Evolutionary conservation across 2,797 vertebrate species (phyloP), one percentile per base, ranked within the genome.

Genomic region (Peromyscus aztecus): DNA sequence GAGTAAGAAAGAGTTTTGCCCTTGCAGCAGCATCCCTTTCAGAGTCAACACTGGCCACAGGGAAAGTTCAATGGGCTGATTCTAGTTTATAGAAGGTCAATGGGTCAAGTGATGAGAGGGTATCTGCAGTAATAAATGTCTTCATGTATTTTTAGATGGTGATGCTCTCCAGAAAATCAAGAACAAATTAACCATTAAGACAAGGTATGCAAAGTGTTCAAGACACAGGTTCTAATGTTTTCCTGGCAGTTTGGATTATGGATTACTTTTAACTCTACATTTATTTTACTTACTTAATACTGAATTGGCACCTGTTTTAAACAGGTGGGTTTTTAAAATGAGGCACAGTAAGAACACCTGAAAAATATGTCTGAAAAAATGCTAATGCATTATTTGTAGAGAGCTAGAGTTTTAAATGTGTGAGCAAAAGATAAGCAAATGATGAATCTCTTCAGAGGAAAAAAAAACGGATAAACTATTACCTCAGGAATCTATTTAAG

Each of bases 291-390:
- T n/a, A 91, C 61, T 89, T 94, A 29, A 46, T 65, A 27, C 55
- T 71, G 46, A 57, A 34, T 23, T 65, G 24, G 5, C 6, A 55
- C 63, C 85, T 71, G 13, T 73, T 69, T 17, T 65, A 65, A 91
- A 40, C 23, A 77, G 23, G 52, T 85, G 34, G 7, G 29, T 89
- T 96, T 65, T 78, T 31, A 69, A 89, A 80, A 75, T 23, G 10
- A 80, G 34, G 5, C 71, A 80, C 61, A 83, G 4, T 75, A 81
- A 69, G 14, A 78, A 57, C 23, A 81, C 31, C 14, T 85, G 71
- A 31, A 21, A 94, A 94, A 89, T 19, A 24, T 57, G n/a, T 89
- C 34, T 91, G 75, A 71, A 31, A 81, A 80, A 94, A 88, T 46
- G 27, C 31, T 69, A 89, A 69, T 67, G 8, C 13, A 75, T 91